Base-by-base conservation (phyloP, 2,888 invertebrate species). In the Digitonthophagus gazella region DNA sequence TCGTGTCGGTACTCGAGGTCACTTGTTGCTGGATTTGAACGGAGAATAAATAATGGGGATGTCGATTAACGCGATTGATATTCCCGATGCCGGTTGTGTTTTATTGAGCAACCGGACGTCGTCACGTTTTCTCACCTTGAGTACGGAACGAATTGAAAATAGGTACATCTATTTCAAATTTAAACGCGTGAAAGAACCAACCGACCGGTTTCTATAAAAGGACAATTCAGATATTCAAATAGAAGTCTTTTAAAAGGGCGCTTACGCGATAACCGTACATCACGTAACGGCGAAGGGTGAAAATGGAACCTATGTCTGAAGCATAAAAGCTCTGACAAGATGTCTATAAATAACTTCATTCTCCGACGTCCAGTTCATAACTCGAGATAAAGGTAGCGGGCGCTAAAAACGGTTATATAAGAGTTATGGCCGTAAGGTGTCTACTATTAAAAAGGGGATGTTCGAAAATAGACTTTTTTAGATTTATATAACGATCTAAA, bases 21-120 rank as follows among this genome's bases (percentile, higher is more conserved):
- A 61, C 61, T 20, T 61, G 61, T 61, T 61, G 61, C 61, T 16
- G 19, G 16, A 61, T 61, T 61, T 61, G 18, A 61, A 14, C 19
- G 19, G 18, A n/a, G 61, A 61, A 61, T 61, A 61, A 61, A 61
- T 61, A 61, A 61, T 19, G 61, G 20, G 4, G 61, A 16, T 20
- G 15, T 61, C 61, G 61, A 61, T 61, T 61, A 61, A 19, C 15
- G n/a, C 6, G 61, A 61, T 61, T 61, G 61, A 61, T 61, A 61
- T 61, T 61, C 16, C 22, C 22, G 6, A 22, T 6, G 22, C n/a
- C n/a, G n/a, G n/a, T n/a, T n/a, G n/a, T n/a, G n/a, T n/a, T n/a
- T n/a, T n/a, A n/a, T n/a, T n/a, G n/a, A n/a, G n/a, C n/a, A n/a
- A n/a, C n/a, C n/a, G n/a, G n/a, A n/a, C n/a, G n/a, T n/a, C n/a